Evolutionary conservation across 2,888 invertebrate species (phyloP).

Genomic region (Troides helena): DNA sequence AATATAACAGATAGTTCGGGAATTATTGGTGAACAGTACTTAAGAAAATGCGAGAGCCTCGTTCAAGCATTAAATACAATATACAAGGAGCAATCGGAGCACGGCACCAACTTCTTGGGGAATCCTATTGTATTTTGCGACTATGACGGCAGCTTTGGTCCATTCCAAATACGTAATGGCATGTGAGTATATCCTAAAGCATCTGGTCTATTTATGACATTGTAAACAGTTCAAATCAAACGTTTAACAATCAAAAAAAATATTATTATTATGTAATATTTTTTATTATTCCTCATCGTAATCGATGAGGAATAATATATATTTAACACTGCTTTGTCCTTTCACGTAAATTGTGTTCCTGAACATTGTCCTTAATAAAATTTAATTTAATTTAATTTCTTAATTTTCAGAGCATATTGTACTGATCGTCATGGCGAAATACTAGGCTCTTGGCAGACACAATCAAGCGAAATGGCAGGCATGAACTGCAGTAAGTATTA

Average conservation of each 20-base stretch:
- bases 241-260: too few species aligned
- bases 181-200: slow-evolving; percentile 65
- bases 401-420: slow-evolving; percentile 77
- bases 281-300: too few species aligned
- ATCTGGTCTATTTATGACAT: not conserved
- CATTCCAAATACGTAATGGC: slow-evolving; percentile 74
- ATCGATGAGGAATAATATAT: too few species aligned
- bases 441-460: slow-evolving; percentile 76
- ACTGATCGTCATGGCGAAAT: slow-evolving; percentile 80
- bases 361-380: not conserved
- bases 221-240: not conserved
- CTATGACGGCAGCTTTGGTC: slow-evolving; percentile 83
- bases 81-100: slow-evolving; percentile 75
- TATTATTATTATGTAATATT: too few species aligned
- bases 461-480: slow-evolving; percentile 52
- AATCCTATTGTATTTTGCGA: slow-evolving; percentile 80
- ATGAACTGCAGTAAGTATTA: slow-evolving; percentile 82
- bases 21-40: slow-evolving; percentile 78
- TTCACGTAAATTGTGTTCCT: not conserved
- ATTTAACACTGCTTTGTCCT: not conserved
- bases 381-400: not conserved
- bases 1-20: slow-evolving; percentile 59
- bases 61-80: slow-evolving; percentile 76
- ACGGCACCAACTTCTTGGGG: slow-evolving; percentile 80
- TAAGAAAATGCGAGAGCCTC: slow-evolving; percentile 84